Base-by-base conservation (phyloP, 1,140 invertebrate genomes). In the Drosophila pandora region DNA sequence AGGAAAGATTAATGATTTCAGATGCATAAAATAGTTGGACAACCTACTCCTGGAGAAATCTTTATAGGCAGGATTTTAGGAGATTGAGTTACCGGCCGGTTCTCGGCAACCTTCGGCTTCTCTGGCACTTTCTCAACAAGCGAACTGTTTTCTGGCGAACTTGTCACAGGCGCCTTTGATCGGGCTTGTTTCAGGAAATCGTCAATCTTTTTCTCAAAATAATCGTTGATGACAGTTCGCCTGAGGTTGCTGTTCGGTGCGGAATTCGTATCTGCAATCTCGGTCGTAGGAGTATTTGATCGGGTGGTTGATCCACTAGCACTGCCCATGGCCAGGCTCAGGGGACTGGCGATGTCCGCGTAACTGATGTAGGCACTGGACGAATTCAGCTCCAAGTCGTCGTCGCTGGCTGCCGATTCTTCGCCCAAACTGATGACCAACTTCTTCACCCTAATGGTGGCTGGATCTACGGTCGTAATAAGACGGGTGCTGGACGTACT, bases 191-290 rank as follows among this genome's bases (percentile, higher is more conserved):
- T 90, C 0, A 91, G 67, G 17, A 89, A 91, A 37, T 90, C 77
- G 45, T 91, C 90, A 8, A 91, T 59, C 53, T 85, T 91, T 55
- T 85, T 84, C 48, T 91, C 90, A 32, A 91, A 91, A 41, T 58
- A 70, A n/a, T 90, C 90, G 43, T 77, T 90, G 13, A 84, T 87
- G 34, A 76, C 48, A 12, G 76, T 79, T 13, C 87, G 72, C 21
- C 75, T 28, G 2, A 88, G 37, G 39, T 82, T 87, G 10, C 5
- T 28, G 7, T 6, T 28, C 5, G 61, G 7, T n/a, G 52, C 21
- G 2, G 57, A 9, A 5, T 60, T 22, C 22, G 70, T 22, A 1
- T 79, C 82, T 0, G 60, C 37, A 10, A 88, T 87, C 58, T 87
- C 83, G 1, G 79, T 63, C 21, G 68, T 78, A 22, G 87, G 90